These are phyloP conservation scores for Tachycineta bicolor DNA, from an alignment of 2,113 vertebrate genomes.

Conservation along the genomic window DNA sequence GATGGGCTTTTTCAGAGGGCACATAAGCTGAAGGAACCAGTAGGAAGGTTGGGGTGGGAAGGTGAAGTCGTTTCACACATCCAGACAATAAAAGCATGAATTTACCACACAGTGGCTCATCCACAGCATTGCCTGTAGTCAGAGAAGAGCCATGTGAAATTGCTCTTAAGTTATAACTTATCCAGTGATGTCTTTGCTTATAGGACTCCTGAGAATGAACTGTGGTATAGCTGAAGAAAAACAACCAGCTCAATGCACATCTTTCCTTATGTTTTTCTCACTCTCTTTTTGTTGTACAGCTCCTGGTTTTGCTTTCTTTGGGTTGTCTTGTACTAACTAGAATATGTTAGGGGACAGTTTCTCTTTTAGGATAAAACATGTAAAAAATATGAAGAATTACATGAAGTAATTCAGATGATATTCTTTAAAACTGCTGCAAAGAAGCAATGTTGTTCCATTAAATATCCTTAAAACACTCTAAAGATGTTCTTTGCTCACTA, in stretches of 20 bases:
- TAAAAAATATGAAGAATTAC: not conserved
- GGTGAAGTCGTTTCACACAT: not conserved
- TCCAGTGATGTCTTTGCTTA: not conserved
- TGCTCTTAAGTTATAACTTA: not conserved
- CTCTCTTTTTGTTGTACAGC: not conserved
- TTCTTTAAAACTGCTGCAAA: not conserved
- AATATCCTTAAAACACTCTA: not conserved
- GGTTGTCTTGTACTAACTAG: not conserved
- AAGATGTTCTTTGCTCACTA: not conserved
- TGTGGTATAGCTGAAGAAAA: not conserved
- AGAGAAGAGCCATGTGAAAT: not conserved
- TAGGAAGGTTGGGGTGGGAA: not conserved
- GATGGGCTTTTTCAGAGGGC: not conserved
- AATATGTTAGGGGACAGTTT: not conserved
- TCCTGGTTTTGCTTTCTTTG: not conserved
- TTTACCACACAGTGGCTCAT: not conserved
- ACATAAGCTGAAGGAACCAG: not conserved
- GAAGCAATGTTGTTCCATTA: not conserved
- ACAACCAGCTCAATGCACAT: not conserved
- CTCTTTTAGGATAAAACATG: not conserved
- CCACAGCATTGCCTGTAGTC: not conserved
- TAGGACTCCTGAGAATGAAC: not conserved
- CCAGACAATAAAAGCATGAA: not conserved
- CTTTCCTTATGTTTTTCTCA: not conserved
- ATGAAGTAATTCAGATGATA: not conserved